phyloP scores from a whole-genome alignment of 2,888 invertebrate species.

The Elysia crispata region DNA sequence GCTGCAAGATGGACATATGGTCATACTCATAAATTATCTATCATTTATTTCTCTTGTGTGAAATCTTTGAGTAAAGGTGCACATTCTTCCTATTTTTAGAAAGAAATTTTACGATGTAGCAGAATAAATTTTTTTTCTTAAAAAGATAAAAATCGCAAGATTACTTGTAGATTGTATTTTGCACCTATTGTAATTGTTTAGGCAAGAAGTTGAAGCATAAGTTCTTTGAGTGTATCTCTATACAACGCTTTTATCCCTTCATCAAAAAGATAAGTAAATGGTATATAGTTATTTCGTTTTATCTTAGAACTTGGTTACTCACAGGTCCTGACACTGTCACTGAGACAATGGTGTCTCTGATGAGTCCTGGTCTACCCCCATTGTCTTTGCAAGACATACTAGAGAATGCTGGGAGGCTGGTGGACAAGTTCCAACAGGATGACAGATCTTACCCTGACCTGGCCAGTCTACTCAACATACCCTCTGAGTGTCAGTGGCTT shows the following conservation, averaged over 20 bases:
- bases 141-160: no score
- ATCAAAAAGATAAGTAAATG: neutral
- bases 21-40: no score
- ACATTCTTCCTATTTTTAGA: no score
- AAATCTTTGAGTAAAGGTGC: no score
- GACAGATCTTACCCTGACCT: slow-evolving; percentile 67
- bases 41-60: no score
- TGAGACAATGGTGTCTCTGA: slow-evolving; percentile 44
- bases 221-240: neutral
- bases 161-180: no score
- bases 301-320: neutral
- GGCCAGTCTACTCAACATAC: slow-evolving; percentile 66
- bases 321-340: neutral
- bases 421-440: slow-evolving; percentile 69
- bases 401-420: slow-evolving; percentile 62
- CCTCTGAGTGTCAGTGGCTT: slow-evolving; percentile 68
- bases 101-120: no score
- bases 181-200: no score
- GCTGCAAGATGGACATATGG: no score
- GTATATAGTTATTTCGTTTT: neutral
- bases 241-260: neutral
- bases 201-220: neutral
- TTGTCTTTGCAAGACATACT: slow-evolving; percentile 65
- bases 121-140: no score
- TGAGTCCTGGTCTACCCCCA: slow-evolving; percentile 56